Evolutionary conservation across 2,888 invertebrate genomes (phyloP), one percentile per base, ranked within the genome.

Genomic region (Stenolophus ochropezus): DNA sequence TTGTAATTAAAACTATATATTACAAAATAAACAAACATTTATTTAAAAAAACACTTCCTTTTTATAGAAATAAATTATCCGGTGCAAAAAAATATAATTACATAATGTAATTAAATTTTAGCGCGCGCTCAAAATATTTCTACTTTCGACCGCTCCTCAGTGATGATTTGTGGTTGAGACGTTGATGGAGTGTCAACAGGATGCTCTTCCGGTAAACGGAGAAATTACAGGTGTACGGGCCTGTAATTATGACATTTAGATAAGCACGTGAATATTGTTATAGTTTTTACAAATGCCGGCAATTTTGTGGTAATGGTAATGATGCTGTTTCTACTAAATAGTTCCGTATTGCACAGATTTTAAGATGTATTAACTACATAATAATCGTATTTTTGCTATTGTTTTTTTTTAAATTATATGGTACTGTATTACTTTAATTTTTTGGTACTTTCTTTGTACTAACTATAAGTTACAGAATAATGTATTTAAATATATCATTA

Each of bases 21-120:
- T n/a, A n/a, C n/a, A n/a, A n/a, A n/a, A n/a, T n/a, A n/a, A n/a
- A n/a, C n/a, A n/a, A n/a, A n/a, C n/a, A n/a, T n/a, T n/a, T n/a
- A n/a, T n/a, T n/a, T n/a, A n/a, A n/a, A 23, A 58, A 58, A 58
- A 58, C 18, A 11, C 14, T 58, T 58, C 58, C 58, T 23, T 8
- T 58, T 11, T 18, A 49, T 49, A 23, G 23, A 58, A 58, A 23
- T 58, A 58, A 58, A 58, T 58, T 58, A 58, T 58, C 58, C 23
- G 53, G 58, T 23, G 21, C 14, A 20, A 21, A 56, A 58, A 58
- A 58, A 58, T 23, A 56, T 58, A 58, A 58, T 58, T 58, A 58
- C 58, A 58, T n/a, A 25, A 58, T n/a, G n/a, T 58, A 58, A 58
- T 58, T 58, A 58, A 5, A 58, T 58, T 58, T 58, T 58, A 25